Base-by-base conservation (phyloP, 2,888 invertebrate genomes). In the Harmothoe impar region DNA sequence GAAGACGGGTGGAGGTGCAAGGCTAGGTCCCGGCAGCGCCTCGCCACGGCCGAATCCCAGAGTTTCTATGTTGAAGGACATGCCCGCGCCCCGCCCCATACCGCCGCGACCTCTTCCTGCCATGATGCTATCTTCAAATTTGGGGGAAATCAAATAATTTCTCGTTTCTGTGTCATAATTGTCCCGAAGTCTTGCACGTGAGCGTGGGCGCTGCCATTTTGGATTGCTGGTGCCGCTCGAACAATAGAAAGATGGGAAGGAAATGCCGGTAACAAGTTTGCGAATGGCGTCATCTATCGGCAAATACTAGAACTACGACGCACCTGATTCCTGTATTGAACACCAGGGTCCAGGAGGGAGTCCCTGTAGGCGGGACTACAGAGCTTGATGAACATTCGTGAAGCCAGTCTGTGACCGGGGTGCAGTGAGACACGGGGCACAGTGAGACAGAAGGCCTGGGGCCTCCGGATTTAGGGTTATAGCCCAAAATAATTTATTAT, bases 111-210 rank as follows among this genome's bases (percentile, higher is more conserved):
- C 95, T 90, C 95, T 92, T 0, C 95, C 95, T 85, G 94, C 94
- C 92, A 92, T 92, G 95, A 97, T 97, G 94, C 98, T 98, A 95
- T 97, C 97, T 91, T 97, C n/a, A 25, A 23, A 77, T 77, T 77
- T 33, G 15, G 1, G 15, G 17, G 72, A 25, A 29, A 72, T 43
- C n/a, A 72, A 29, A 1, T 35, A 15, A 43, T 33, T 15, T 81
- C 35, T 81, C 33, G 17, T 43, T 3, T 35, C 7, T 81, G 15
- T 43, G 81, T 81, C 23, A 35, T 81, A 17, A 43, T 81, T 7
- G 3, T 17, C 17, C n/a, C 31, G 0, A 12, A 29, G 29, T 72
- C 31, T n/a, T 77, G 7, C 25, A 77, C 17, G 17, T 31, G 31
- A 77, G 5, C 81, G 23, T 35, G 81, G 81, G 81, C 1, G 33